Evolutionary conservation across 2,113 vertebrate genomes (phyloP), one percentile per base, ranked within the genome.

Genomic region (Polypterus senegalus): DNA sequence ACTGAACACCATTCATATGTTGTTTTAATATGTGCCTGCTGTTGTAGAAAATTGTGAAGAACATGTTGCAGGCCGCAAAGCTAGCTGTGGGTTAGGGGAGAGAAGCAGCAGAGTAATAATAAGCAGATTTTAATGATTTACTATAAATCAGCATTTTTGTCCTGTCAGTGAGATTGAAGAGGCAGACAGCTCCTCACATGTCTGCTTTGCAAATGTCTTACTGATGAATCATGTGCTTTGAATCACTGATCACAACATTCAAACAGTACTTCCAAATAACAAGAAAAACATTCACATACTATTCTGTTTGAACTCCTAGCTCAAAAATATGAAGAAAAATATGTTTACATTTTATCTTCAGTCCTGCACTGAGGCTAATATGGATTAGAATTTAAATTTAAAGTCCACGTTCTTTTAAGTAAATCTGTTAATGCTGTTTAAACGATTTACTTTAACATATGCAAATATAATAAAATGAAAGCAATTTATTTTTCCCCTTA

Each of bases 141-240:
- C 87, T 85, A 92, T 93, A 91, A 91, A 92, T 93, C 90, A 92
- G 86, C 87, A 89, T 89, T 91, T 88, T 90, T 89, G 88, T 83
- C 81, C 89, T 91, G 90, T 89, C 89, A 89, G 84, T 80, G 83
- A 88, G 88, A 92, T 89, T 88, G 88, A 90, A 84, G 87, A 90
- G 85, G 84, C 86, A 86, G 88, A 90, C 87, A 89, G 87, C 83
- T 80, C 79, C 80, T 86, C 86, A 86, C 84, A 83, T 84, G 84
- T 86, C 84, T 89, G 81, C 80, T 82, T 80, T 82, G 82, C 86
- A 86, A 92, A 91, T 87, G 88, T 86, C 84, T 88, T 86, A 84
- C 84, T 88, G 87, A 91, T 90, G 89, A 88, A 88, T 88, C 88
- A 79, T 87, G 88, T 84, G 87, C 83, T 73, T 79, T 83, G 87